phyloP scores from a whole-genome alignment of 1,140 invertebrate species.

The Diorhabda elongata region DNA sequence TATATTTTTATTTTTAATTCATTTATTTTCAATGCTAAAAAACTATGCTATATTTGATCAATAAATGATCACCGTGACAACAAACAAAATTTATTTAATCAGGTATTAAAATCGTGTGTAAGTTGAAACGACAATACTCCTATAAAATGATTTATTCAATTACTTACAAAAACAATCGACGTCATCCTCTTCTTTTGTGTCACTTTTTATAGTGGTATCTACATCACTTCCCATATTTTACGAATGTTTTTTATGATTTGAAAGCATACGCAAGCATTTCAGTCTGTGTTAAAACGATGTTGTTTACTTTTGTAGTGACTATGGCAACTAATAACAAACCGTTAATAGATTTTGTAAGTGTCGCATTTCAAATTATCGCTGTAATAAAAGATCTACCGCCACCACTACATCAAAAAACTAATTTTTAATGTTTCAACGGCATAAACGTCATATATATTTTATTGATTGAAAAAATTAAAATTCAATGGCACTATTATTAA shows the following conservation, averaged over 20 bases:
- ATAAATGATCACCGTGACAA: background rate
- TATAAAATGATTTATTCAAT: background rate
- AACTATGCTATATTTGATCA: background rate
- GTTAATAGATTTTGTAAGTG: background rate
- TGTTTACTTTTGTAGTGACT: background rate
- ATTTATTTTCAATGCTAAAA: no score
- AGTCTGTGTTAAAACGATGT: background rate
- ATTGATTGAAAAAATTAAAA: no score
- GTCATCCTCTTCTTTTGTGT: background rate
- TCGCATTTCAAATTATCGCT: background rate
- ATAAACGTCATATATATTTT: no score
- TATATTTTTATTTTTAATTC: no score
- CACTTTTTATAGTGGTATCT: background rate
- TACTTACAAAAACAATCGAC: conserved; percentile 2
- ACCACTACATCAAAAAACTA: no score
- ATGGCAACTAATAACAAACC: background rate
- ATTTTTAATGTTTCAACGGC: no score
- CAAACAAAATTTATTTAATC: background rate
- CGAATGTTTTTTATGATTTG: background rate
- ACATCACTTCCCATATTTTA: background rate
- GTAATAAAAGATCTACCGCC: no score
- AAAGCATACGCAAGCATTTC: background rate
- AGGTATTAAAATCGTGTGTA: background rate
- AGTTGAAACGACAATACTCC: no score
- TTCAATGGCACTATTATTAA: no score